Conservation (phyloP, 2,797 vertebrate species). For the Cyclopterus lumpus region DNA sequence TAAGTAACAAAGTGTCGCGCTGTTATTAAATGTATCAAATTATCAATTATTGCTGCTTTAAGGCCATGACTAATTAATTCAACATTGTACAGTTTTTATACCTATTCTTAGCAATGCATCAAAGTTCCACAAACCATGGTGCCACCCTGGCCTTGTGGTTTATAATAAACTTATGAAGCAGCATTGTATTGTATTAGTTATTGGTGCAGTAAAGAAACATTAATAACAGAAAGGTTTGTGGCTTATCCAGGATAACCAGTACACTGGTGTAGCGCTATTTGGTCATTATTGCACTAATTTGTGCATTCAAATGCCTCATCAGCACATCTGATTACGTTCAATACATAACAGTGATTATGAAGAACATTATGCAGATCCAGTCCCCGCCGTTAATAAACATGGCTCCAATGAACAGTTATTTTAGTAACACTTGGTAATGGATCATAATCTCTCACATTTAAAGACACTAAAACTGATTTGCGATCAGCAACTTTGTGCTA, state of each 20-base stretch:
- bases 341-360: constrained; percentile 32
- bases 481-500: background rate
- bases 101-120: background rate
- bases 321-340: constrained; percentile 30
- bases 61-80: too few species aligned
- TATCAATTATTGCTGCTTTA: too few species aligned
- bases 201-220: background rate
- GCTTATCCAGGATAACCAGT: constrained; percentile 1
- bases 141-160: too few species aligned
- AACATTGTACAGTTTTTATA: background rate
- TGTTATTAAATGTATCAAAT: too few species aligned
- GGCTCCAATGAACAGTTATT: background rate
- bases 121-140: too few species aligned
- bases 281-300: constrained; percentile 16
- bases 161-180: background rate
- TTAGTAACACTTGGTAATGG: background rate
- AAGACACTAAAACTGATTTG: background rate
- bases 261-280: background rate
- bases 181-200: background rate
- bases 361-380: constrained; percentile 15
- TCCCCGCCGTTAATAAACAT: constrained; percentile 2
- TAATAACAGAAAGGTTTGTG: background rate
- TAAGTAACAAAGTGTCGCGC: background rate
- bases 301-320: constrained; percentile 35
- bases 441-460: background rate